phyloP scores from a whole-genome alignment of 2,113 vertebrate species.

The Heptranchias perlo region DNA sequence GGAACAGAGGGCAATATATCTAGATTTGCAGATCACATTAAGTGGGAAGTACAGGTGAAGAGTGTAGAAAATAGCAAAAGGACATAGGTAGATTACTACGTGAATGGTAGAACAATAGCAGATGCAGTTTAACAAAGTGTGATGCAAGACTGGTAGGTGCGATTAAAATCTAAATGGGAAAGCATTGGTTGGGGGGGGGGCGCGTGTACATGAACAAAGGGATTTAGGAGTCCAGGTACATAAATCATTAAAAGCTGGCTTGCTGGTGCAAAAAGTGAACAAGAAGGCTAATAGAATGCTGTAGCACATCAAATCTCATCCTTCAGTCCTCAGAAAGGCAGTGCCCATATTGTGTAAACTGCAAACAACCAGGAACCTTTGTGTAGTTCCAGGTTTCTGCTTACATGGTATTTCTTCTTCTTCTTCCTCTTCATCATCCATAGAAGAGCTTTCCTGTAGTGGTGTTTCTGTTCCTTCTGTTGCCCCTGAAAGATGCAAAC shows the following conservation, averaged over 20 bases:
- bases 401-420: conserved; percentile 4
- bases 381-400: neutral
- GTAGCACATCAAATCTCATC: neutral
- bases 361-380: neutral
- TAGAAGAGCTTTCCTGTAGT: neutral
- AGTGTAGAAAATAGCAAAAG: neutral
- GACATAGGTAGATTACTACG: neutral
- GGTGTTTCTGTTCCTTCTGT: neutral
- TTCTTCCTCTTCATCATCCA: neutral
- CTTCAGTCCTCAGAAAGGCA: neutral
- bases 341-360: neutral
- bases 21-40: neutral
- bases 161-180: neutral
- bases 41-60: neutral
- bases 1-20: neutral
- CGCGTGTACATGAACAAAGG: neutral
- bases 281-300: neutral
- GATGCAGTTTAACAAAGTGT: neutral
- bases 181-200: neutral
- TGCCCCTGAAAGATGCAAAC: neutral
- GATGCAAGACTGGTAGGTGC: neutral
- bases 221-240: neutral
- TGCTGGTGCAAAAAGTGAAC: neutral
- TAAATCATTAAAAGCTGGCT: neutral
- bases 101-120: neutral